Base-by-base conservation (phyloP, 2,113 vertebrate genomes). In the Salminus brasiliensis region DNA sequence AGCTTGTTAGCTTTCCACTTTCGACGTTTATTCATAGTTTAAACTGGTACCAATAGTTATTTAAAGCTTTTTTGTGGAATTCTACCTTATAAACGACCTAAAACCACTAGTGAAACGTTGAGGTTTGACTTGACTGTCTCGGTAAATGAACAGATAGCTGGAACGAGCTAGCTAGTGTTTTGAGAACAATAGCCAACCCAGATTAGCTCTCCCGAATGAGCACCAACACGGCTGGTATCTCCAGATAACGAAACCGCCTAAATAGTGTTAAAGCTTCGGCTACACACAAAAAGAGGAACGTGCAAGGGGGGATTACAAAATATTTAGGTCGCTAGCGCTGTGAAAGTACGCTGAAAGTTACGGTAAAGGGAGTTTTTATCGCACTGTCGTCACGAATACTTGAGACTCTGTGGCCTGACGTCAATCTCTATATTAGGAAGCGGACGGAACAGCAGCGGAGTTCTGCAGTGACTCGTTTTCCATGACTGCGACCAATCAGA, bases 381-480 rank as follows among this genome's bases (percentile, higher is more conserved):
- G 11, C 2, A 45, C 12, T 62, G 65, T 41, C 87, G 82, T 85
- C 87, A 85, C n/a, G 16, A 59, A 62, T 4, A 36, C 78, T 8
- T 9, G 2, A 49, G 15, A 23, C 18, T 6, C 1, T n/a, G n/a
- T n/a, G 21, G 45, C 7, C 1, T 81, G 79, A 87, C 86, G 83
- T 87, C 36, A 72, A 55, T 78, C 11, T 82, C 84, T 78, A 45
- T 81, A 87, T 83, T 73, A 70, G 81, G 81, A 71, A 63, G 47
- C 67, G 41, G 43, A 62, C 74, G 81, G 80, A 78, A 82, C 10
- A 41, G 47, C 10, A 34, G 36, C 52, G 23, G n/a, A 43, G 47
- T 16, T 63, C 41, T 21, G 39, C 47, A 65, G 47, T 21, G 1
- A 16, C 41, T 59, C 36, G 66, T 77, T 85, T 85, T 82, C 75